Evolutionary conservation across 1,140 invertebrate species (phyloP), one percentile per base, ranked within the genome.

Genomic region (Sycophaga agraensis): DNA sequence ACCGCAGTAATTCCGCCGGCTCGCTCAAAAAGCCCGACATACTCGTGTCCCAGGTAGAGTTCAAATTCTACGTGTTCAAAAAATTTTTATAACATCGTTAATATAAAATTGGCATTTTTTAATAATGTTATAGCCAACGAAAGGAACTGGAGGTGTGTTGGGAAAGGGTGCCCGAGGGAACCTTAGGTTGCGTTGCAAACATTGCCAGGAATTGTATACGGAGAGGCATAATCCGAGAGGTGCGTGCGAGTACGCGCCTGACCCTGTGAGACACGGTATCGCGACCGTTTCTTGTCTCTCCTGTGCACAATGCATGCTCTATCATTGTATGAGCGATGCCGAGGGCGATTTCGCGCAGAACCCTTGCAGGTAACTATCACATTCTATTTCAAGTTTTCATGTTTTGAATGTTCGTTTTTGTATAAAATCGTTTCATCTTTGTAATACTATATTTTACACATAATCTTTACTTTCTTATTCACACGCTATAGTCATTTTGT

Each of bases 251-350:
- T 93, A 89, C 75, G 93, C 92, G 3, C 94, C 94, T 1, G 94
- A 97, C 82, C 86, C 86, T 62, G 87, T 92, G 68, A 87, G 86
- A 64, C 84, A 87, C 19, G 89, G 90, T 68, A 91, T 97, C 64
- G 89, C 94, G 71, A 85, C 83, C 59, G 85, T 94, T 26, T 89
- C 91, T 17, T 96, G 94, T 75, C 88, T 97, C 60, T 86, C 87
- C 14, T 91, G 91, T 73, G 92, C 92, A 24, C 86, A 91, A 74
- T 91, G 92, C 70, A 88, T 96, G 85, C 84, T 96, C 66, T 97
- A 96, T 81, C 94, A 96, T 81, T 96, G 94, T 74, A 90, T 94
- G 85, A 87, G 90, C 39, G 93, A 96, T 76, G 84, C 88, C 2
- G 92, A 94, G 72, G 87, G 87, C n/a, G 89, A 91, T 59, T 89